Conservation (phyloP, 2,888 invertebrate genomes). For the Anoplius nigerrimus region DNA sequence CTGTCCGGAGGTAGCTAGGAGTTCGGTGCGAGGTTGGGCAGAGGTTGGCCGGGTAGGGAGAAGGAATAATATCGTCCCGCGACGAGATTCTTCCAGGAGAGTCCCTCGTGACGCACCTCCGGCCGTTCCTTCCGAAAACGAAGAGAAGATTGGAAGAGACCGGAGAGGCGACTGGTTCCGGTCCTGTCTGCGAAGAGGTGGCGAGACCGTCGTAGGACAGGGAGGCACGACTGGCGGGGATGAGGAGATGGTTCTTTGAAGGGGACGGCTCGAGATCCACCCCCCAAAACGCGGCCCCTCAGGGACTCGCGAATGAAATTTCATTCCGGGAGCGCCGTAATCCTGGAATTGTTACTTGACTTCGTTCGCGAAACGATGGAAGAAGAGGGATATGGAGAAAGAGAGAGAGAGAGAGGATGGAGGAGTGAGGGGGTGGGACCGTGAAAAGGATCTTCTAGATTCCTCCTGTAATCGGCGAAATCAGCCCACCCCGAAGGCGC, state of each 20-base stretch:
- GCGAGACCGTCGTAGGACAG: slow-evolving; percentile 4
- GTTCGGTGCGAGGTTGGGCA: background rate
- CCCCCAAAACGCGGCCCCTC: slow-evolving; percentile 51
- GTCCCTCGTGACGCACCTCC: slow-evolving; percentile 56
- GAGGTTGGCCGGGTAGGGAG: slow-evolving; percentile 17
- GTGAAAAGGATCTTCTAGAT: slow-evolving; percentile 56
- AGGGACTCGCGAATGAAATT: slow-evolving; percentile 64
- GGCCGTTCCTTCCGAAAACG: slow-evolving; percentile 69
- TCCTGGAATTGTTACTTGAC: slow-evolving; percentile 67
- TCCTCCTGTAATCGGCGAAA: slow-evolving; percentile 56
- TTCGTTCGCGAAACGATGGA: slow-evolving; percentile 56
- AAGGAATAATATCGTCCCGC: slow-evolving; percentile 60
- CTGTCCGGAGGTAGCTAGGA: background rate
- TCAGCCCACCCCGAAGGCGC: slow-evolving; percentile 23
- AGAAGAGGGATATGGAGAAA: background rate
- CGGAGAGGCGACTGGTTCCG: slow-evolving; percentile 50
- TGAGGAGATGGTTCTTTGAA: slow-evolving; percentile 11
- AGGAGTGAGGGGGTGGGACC: slow-evolving; percentile 20
- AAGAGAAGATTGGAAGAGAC: slow-evolving; percentile 77
- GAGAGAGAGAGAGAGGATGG: background rate
- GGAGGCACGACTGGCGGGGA: slow-evolving; percentile 4
- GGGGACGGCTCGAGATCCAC: slow-evolving; percentile 28
- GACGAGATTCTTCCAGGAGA: slow-evolving; percentile 57
- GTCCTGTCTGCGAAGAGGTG: slow-evolving; percentile 28
- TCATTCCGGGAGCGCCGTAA: slow-evolving; percentile 63